Conservation (phyloP, 2,888 invertebrate species). For the Cheilosia variabilis region DNA sequence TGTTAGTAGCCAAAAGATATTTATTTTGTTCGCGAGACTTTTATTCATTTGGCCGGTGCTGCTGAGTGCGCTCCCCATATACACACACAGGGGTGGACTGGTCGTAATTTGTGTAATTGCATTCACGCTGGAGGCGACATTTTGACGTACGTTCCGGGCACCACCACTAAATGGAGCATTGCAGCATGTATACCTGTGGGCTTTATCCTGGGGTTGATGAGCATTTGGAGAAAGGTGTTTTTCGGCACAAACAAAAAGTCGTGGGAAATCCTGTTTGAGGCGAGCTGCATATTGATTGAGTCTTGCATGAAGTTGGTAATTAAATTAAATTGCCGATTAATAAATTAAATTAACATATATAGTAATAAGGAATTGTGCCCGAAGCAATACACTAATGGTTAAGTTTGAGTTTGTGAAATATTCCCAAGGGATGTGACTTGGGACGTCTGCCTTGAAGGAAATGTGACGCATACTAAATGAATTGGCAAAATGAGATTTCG, state of each 20-base stretch:
- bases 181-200: constrained; percentile 23
- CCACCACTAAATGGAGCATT: constrained; percentile 74
- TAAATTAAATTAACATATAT: constrained; percentile 61
- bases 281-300: constrained; percentile 41
- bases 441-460: background rate
- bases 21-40: constrained; percentile 76
- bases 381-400: constrained; percentile 8
- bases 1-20: constrained; percentile 77
- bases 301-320: constrained; percentile 50
- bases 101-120: constrained; percentile 83
- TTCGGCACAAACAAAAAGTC: constrained; percentile 24
- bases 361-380: constrained; percentile 42
- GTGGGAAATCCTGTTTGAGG: constrained; percentile 53
- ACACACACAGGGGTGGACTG: constrained; percentile 77
- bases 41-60: constrained; percentile 39
- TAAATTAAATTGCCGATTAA: constrained; percentile 64
- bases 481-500: no score
- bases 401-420: background rate
- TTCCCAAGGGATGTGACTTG: background rate
- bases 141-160: constrained; percentile 81
- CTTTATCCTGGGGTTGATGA: constrained; percentile 45
- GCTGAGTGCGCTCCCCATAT: constrained; percentile 16
- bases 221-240: constrained; percentile 68
- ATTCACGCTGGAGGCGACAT: constrained; percentile 82
- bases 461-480: no score